A percentile compares a stretch with the other conserved stretches of the same genome.
Evolutionary conservation across 2,888 invertebrate genomes (phyloP).

Genomic region (Philereme vetulata): DNA sequence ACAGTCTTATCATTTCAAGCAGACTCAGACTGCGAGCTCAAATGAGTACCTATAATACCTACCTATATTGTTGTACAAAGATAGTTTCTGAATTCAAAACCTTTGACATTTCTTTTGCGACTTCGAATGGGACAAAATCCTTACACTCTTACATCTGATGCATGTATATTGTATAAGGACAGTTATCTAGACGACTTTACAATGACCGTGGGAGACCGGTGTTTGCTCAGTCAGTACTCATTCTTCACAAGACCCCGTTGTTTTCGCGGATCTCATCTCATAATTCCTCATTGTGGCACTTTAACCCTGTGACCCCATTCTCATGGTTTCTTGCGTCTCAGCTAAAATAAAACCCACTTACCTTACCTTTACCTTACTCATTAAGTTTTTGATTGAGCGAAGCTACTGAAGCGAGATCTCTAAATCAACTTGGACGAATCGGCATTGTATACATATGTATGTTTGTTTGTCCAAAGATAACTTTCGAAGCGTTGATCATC

Average conservation of each 20-base stretch:
- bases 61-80: slow-evolving; percentile 10
- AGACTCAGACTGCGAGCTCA: slow-evolving; percentile 12
- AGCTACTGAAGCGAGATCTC: no score
- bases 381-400: slow-evolving; percentile 7
- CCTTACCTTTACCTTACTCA: no score
- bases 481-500: no score
- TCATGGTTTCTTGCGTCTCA: slow-evolving; percentile 13
- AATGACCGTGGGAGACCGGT: slow-evolving; percentile 50
- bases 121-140: slow-evolving; percentile 1
- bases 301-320: slow-evolving; percentile 21
- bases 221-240: slow-evolving; percentile 27
- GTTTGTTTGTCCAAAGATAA: no score
- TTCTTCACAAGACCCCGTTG: slow-evolving; percentile 44
- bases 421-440: no score
- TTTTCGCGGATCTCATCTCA: slow-evolving; percentile 30
- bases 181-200: slow-evolving; percentile 46
- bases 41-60: slow-evolving; percentile 5
- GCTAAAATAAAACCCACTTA: background rate
- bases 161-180: slow-evolving; percentile 40
- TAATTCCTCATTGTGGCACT: slow-evolving; percentile 18
- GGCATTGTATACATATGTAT: no score
- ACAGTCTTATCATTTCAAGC: slow-evolving; percentile 14
- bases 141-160: slow-evolving; percentile 12
- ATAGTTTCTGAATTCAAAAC: slow-evolving; percentile 14
- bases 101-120: slow-evolving; percentile 9